Evolutionary conservation across 2,888 invertebrate genomes (phyloP).

Genomic region (Drosophila prolongata): DNA sequence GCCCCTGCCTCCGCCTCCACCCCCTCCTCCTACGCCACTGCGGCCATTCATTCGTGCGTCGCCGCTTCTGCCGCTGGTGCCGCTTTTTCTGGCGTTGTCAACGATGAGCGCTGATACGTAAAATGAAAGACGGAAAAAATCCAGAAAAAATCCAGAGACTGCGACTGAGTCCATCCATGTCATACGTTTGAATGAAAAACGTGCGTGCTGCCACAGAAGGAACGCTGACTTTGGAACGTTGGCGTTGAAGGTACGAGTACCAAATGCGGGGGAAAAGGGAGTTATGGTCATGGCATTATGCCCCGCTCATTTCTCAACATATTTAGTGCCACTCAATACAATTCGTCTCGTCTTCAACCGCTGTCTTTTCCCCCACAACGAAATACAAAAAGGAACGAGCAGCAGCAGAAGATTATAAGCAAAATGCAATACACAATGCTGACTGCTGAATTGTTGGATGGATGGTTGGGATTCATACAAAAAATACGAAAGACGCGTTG

Average conservation of each 20-base stretch:
- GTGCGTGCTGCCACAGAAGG: conserved; percentile 84
- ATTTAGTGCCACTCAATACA: conserved; percentile 81
- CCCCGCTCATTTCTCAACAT: conserved; percentile 75
- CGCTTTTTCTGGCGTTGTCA: conserved; percentile 58
- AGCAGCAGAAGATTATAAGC: conserved; percentile 69
- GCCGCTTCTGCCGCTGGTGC: conserved; percentile 36
- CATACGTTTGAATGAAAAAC: conserved; percentile 78
- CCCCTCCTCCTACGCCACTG: conserved; percentile 58
- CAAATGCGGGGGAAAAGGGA: conserved; percentile 19
- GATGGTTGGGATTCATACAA: conserved; percentile 62
- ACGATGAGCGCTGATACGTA: conserved; percentile 77
- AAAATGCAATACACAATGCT: conserved; percentile 75
- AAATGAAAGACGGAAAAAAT: conserved; percentile 46
- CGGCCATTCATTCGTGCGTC: conserved; percentile 76
- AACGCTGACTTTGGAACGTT: conserved; percentile 81
- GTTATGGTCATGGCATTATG: conserved; percentile 47
- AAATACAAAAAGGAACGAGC: conserved; percentile 14
- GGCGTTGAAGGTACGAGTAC: conserved; percentile 30
- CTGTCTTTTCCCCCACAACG: conserved; percentile 27
- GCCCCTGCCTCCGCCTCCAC: conserved; percentile 43
- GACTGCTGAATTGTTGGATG: conserved; percentile 46
- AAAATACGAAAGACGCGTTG: conserved; percentile 63
- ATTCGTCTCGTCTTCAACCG: conserved; percentile 68
- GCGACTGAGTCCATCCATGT: conserved; percentile 61
- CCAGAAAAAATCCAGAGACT: conserved; percentile 32